phyloP scores from a whole-genome alignment of 2,888 invertebrate species.

The Chrysolina haemoptera region DNA sequence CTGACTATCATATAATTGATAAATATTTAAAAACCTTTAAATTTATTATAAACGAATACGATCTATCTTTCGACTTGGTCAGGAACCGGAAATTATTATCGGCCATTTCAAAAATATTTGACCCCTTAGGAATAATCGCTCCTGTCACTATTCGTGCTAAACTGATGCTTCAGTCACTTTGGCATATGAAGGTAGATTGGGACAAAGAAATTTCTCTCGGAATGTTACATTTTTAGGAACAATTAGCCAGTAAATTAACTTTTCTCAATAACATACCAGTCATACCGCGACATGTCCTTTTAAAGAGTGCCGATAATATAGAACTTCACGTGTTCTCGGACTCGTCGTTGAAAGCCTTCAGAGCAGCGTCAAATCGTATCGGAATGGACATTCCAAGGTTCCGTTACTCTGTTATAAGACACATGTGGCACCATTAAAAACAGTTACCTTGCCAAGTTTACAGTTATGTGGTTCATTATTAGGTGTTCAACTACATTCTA shows the following conservation, averaged over 20 bases:
- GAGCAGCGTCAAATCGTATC: neutral
- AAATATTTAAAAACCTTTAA: conserved; percentile 32
- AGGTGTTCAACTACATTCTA: neutral
- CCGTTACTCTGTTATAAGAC: conserved; percentile 23
- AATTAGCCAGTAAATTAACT: neutral
- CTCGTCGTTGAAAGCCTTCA: neutral
- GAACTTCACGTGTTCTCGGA: neutral
- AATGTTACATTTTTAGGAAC: neutral
- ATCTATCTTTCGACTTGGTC: neutral
- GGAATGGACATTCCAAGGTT: neutral
- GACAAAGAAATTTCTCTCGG: neutral
- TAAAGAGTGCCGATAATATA: neutral
- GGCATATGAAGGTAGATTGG: neutral
- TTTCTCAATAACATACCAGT: neutral
- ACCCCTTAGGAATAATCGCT: conserved; percentile 47
- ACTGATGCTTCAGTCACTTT: neutral
- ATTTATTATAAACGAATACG: conserved; percentile 28
- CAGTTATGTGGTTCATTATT: conserved; percentile 9
- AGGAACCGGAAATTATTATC: conserved; percentile 46
- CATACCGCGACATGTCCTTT: no score
- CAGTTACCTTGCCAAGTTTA: conserved; percentile 7
- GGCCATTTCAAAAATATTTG: conserved; percentile 45
- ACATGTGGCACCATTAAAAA: conserved; percentile 12
- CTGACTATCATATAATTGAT: conserved; percentile 28
- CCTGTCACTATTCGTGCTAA: conserved; percentile 45